phyloP scores from a whole-genome alignment of 2,888 invertebrate species.

The Magallana nippona region DNA sequence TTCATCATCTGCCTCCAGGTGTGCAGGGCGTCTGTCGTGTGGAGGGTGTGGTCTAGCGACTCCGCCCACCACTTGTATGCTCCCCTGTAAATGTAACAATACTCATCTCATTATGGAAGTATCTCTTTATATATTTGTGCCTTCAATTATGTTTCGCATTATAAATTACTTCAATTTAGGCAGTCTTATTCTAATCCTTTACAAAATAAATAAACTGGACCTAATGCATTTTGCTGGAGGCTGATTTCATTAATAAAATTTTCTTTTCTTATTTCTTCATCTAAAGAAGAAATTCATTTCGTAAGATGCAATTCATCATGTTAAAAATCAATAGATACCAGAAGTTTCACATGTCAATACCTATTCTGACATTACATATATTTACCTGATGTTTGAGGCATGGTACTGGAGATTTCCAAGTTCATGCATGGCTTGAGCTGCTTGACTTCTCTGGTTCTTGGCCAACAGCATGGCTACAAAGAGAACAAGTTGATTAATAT shows the following conservation, averaged over 20 bases:
- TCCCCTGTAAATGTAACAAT: constrained; percentile 60
- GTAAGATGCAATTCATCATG: too few species aligned
- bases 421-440: constrained; percentile 79
- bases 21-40: constrained; percentile 71
- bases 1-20: constrained; percentile 69
- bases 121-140: not conserved
- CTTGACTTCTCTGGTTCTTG: constrained; percentile 75
- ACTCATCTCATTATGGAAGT: not conserved
- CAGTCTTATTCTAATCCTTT: too few species aligned
- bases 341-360: too few species aligned
- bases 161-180: too few species aligned
- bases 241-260: too few species aligned
- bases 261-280: too few species aligned
- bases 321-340: too few species aligned
- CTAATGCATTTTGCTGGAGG: too few species aligned
- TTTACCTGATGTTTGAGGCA: constrained; percentile 72
- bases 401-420: constrained; percentile 78
- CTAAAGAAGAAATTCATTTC: too few species aligned
- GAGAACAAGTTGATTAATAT: not conserved
- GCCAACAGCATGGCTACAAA: constrained; percentile 75
- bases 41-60: constrained; percentile 75
- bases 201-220: too few species aligned
- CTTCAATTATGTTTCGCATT: too few species aligned
- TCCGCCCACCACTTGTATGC: constrained; percentile 78
- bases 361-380: not conserved